These are phyloP conservation scores for Oithona nana DNA, from an alignment of 2,888 invertebrate species.

Conservation along the genomic window DNA sequence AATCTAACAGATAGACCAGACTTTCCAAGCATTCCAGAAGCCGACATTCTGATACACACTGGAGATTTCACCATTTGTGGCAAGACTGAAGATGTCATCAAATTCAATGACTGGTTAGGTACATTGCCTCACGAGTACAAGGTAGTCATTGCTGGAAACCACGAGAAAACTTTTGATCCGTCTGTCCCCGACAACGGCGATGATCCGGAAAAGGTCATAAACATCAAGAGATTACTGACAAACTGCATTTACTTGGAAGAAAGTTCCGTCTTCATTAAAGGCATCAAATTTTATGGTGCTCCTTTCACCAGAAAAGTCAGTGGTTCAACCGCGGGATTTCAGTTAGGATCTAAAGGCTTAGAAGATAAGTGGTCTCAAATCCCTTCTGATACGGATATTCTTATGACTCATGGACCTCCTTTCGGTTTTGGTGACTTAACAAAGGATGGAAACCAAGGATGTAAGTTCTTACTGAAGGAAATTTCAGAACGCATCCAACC, in stretches of 20 bases:
- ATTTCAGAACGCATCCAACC: slow-evolving; percentile 57
- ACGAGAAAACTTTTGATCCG: slow-evolving; percentile 60
- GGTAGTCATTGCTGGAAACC: slow-evolving; percentile 66
- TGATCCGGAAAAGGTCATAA: too few relatives aligned
- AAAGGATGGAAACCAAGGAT: slow-evolving; percentile 51
- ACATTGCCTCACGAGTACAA: slow-evolving; percentile 51
- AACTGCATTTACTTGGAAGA: slow-evolving; percentile 62
- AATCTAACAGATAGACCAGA: slow-evolving; percentile 45
- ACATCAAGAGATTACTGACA: slow-evolving; percentile 44
- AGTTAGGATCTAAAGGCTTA: slow-evolving; percentile 48
- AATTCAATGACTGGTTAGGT: slow-evolving; percentile 58
- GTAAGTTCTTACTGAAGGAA: slow-evolving; percentile 53
- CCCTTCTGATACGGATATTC: slow-evolving; percentile 49
- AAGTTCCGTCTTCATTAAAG: slow-evolving; percentile 41
- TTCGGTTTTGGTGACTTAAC: slow-evolving; percentile 56
- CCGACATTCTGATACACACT: slow-evolving; percentile 63
- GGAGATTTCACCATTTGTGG: slow-evolving; percentile 68
- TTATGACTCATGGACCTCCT: slow-evolving; percentile 61
- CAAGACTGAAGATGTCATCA: slow-evolving; percentile 45
- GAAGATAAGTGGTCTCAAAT: slow-evolving; percentile 58
- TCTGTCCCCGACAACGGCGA: too few relatives aligned
- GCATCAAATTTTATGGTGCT: slow-evolving; percentile 57
- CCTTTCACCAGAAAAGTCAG: slow-evolving; percentile 68
- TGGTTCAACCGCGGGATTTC: slow-evolving; percentile 68
- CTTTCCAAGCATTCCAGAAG: slow-evolving; percentile 45